Evolutionary conservation across 2,888 invertebrate species (phyloP).

Genomic region (Drosophila robusta): DNA sequence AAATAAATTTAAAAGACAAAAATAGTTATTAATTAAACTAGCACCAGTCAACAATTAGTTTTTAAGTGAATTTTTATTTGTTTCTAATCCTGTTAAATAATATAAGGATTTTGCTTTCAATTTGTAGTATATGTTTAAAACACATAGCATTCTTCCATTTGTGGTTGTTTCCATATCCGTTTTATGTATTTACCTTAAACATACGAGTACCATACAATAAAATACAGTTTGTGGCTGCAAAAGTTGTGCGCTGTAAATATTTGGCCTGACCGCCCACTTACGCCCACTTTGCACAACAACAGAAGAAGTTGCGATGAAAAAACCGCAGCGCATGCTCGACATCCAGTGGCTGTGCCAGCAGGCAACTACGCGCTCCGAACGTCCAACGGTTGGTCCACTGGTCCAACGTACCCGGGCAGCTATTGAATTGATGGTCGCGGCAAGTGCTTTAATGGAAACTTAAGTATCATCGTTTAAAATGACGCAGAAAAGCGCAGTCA

Average conservation of each 20-base stretch:
- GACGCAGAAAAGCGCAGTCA: conserved; percentile 72
- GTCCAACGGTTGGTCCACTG: conserved; percentile 2
- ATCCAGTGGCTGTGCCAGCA: conserved; percentile 34
- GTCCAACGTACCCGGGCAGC: conserved; percentile 39
- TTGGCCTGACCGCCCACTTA: conserved; percentile 40
- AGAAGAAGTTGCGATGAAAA: conserved; percentile 16
- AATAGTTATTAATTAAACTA: conserved; percentile 3
- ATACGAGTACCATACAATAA: conserved; percentile 37
- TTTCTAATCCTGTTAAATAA: neutral
- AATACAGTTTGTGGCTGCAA: conserved; percentile 52
- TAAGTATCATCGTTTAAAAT: conserved; percentile 81
- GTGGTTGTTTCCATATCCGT: conserved; percentile 11
- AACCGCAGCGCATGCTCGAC: conserved; percentile 71
- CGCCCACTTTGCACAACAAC: conserved; percentile 18
- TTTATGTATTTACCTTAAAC: conserved; percentile 25
- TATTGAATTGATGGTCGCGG: conserved; percentile 78
- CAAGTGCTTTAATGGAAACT: conserved; percentile 81
- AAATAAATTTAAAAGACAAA: neutral
- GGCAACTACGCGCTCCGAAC: conserved; percentile 49
- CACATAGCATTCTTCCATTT: conserved; percentile 1
- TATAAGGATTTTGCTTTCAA: neutral
- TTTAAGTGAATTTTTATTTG: conserved; percentile 1
- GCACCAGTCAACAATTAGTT: neutral
- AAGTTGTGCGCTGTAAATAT: conserved; percentile 73
- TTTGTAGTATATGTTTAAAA: conserved; percentile 2